Evolutionary conservation across 2,797 vertebrate genomes (phyloP).

Genomic region (Manis crassicaudata): DNA sequence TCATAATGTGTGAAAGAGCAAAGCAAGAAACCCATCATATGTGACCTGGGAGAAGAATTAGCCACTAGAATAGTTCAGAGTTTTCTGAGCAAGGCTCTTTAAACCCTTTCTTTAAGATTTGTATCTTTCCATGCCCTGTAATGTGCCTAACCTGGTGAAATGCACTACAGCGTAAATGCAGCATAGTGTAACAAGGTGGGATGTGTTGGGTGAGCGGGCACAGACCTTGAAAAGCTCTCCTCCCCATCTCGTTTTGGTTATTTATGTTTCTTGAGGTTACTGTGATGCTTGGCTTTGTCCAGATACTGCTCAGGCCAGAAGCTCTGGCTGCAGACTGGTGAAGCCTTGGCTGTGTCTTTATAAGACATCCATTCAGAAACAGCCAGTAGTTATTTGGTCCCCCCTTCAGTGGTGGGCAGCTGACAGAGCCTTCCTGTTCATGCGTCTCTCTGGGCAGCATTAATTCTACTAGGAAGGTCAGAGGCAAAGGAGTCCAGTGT

Average conservation of each 20-base stretch:
- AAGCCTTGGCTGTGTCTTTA: background rate
- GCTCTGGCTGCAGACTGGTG: constrained; percentile 7
- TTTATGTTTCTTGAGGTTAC: constrained; percentile 70
- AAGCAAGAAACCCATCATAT: background rate
- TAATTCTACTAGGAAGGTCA: background rate
- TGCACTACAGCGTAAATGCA: constrained; percentile 55
- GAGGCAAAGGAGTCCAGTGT: background rate
- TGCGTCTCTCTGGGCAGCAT: background rate
- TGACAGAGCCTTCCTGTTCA: background rate
- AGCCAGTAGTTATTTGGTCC: background rate
- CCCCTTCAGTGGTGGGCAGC: background rate
- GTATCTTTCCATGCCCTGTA: constrained; percentile 33
- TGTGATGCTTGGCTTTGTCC: constrained; percentile 53
- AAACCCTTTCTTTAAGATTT: constrained; percentile 60
- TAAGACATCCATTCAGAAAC: background rate
- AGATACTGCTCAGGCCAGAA: constrained; percentile 47
- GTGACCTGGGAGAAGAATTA: constrained; percentile 60
- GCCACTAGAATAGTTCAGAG: background rate
- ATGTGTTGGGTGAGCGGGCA: constrained; percentile 69
- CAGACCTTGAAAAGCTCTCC: constrained; percentile 68
- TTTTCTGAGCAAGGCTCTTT: constrained; percentile 68
- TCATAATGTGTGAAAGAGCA: constrained; percentile 44
- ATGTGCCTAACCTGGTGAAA: constrained; percentile 59
- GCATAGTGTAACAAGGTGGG: constrained; percentile 37
- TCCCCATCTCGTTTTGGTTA: constrained; percentile 63